Evolutionary conservation across 2,888 invertebrate species (phyloP).

Genomic region (Lasioglossum pauxillum): DNA sequence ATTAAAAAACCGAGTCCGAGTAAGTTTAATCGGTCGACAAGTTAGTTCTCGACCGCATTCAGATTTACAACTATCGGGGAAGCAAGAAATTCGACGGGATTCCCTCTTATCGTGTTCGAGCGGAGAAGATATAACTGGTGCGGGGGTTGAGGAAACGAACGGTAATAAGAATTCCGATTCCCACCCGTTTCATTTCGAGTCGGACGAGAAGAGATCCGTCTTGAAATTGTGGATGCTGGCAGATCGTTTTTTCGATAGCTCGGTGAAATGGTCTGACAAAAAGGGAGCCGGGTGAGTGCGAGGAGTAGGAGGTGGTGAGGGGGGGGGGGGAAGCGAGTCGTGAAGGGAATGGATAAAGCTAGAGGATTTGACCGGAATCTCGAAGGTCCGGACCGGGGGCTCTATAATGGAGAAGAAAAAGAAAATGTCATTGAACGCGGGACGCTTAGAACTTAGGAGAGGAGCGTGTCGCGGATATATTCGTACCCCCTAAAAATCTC

Average conservation of each 20-base stretch:
- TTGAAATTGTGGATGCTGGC: constrained; percentile 58
- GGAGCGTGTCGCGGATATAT: constrained; percentile 15
- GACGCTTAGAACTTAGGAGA: constrained; percentile 28
- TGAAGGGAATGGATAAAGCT: constrained; percentile 33
- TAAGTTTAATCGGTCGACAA: constrained; percentile 33
- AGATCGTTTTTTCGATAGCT: constrained; percentile 59
- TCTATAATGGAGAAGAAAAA: constrained; percentile 34
- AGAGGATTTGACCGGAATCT: constrained; percentile 40
- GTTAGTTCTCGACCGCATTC: constrained; percentile 26
- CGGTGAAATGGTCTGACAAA: constrained; percentile 40
- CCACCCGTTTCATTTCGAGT: constrained; percentile 54
- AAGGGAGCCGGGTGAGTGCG: not conserved
- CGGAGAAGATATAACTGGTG: constrained; percentile 32
- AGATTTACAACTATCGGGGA: constrained; percentile 41
- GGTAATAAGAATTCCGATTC: constrained; percentile 64
- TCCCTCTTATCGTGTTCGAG: constrained; percentile 51
- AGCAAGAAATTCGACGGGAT: constrained; percentile 49
- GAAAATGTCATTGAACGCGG: constrained; percentile 47
- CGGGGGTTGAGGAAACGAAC: constrained; percentile 23
- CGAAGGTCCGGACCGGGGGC: constrained; percentile 5
- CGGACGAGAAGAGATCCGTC: constrained; percentile 48
- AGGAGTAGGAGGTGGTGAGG: not conserved
- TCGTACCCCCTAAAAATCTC: not conserved
- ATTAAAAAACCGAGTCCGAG: not conserved
- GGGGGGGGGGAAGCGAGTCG: not conserved